Base-by-base conservation (phyloP, 2,797 vertebrate genomes). In the Huso huso region DNA sequence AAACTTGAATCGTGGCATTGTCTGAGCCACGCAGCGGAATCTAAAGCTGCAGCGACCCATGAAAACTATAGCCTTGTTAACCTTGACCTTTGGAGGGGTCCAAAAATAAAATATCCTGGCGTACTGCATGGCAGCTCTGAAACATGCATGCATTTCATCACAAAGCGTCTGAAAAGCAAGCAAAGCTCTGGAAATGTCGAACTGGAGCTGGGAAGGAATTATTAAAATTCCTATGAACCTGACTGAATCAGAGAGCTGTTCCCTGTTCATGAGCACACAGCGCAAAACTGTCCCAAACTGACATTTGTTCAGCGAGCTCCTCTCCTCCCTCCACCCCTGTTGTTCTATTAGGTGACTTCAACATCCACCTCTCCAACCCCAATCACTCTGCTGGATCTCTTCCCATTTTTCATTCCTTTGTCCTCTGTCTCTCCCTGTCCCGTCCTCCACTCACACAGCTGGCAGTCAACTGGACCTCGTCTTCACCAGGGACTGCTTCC, bases 271-370 rank as follows among this genome's bases (percentile, higher is more conserved):
- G 61, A 62, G 61, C 37, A 70, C 75, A 78, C 70, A 77, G 50
- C 83, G 73, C 75, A 74, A 72, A 69, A 68, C 71, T 88, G 82
- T 80, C 78, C 74, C 64, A 61, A 79, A 76, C 73, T 72, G 68
- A 71, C 84, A 83, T 87, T 87, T 82, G 81, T 81, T 52, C 74
- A 73, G 69, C 2, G 23, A 37, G 23, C 23, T 37, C 23, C 23
- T 37, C 23, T 37, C 23, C 23, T 37, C 23, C 23, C 23, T 37
- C 23, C 23, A 37, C 23, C 23, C 23, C 23, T 4, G 23, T 37
- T 37, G 23, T 37, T 37, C 23, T 37, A 37, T 37, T 37, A 37
- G 23, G 23, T 37, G 23, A 37, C 23, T 37, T 37, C 23, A 37
- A 37, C 23, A 37, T 37, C 23, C 23, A 37, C 4, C 23, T 37